Evolutionary conservation across 1,140 invertebrate genomes (phyloP).

Genomic region (Pseudomyrmex cubaensis): DNA sequence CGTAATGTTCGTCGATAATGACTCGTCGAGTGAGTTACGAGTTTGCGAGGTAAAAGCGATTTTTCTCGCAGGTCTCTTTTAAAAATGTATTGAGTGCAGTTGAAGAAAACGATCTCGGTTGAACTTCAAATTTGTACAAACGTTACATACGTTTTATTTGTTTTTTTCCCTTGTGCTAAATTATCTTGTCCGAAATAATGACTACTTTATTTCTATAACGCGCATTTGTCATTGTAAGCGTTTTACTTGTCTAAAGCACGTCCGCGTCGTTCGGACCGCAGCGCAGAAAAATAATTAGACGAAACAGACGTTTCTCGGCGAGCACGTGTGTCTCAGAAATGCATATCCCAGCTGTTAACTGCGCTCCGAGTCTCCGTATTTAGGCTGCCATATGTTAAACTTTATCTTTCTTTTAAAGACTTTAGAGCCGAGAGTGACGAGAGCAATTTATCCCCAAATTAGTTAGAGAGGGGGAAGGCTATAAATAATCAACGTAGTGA

Average conservation of each 20-base stretch:
- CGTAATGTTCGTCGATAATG: conserved; percentile 16
- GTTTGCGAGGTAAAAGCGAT: not conserved
- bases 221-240: conserved; percentile 21
- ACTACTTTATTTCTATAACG: not conserved
- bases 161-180: not conserved
- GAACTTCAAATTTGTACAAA: not conserved
- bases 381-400: conserved; percentile 62
- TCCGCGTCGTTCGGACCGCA: conserved; percentile 13
- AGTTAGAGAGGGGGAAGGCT: not conserved
- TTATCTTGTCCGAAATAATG: not conserved
- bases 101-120: conserved; percentile 2
- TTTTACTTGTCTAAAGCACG: conserved; percentile 35
- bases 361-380: conserved; percentile 52
- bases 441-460: conserved; percentile 52
- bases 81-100: not conserved
- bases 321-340: conserved; percentile 60
- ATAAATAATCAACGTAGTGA: conserved; percentile 30
- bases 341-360: conserved; percentile 61
- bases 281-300: conserved; percentile 65
- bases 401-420: conserved; percentile 49
- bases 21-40: conserved; percentile 20
- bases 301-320: conserved; percentile 53
- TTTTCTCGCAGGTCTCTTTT: not conserved
- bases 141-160: not conserved
- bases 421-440: not conserved